These are phyloP conservation scores for Ascidia mentula DNA, from an alignment of 23 tunicate species.

Conservation along the genomic window DNA sequence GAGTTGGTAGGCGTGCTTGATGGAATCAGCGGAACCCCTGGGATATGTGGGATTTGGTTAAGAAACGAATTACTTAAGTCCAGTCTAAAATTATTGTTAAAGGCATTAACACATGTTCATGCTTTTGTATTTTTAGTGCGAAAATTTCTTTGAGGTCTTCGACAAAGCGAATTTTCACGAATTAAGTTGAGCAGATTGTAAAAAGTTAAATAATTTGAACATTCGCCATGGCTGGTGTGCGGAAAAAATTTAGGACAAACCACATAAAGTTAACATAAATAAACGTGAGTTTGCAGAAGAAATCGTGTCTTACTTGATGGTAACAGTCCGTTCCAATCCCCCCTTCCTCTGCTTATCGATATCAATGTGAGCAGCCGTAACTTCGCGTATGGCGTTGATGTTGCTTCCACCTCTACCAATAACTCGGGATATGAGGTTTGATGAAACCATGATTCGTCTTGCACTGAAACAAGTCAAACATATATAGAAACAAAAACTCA, in stretches of 20 bases:
- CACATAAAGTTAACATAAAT: too few relatives aligned
- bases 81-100: too few relatives aligned
- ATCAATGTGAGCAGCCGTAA: constrained; percentile 97
- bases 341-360: constrained; percentile 95
- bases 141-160: too few relatives aligned
- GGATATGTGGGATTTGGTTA: not conserved
- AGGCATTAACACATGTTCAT: too few relatives aligned
- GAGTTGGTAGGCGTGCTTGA: constrained; percentile 65
- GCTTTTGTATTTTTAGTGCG: too few relatives aligned
- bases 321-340: constrained; percentile 86
- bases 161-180: too few relatives aligned
- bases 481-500: not conserved
- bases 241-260: too few relatives aligned
- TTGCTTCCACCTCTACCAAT: constrained; percentile 98
- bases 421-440: constrained; percentile 89
- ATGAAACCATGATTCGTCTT: constrained; percentile 76
- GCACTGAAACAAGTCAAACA: constrained; percentile 24
- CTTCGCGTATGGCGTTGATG: constrained; percentile 96
- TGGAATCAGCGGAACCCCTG: constrained; percentile 71
- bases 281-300: not conserved
- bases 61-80: not conserved
- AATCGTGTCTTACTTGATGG: constrained; percentile 66
- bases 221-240: too few relatives aligned
- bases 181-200: too few relatives aligned
- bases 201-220: too few relatives aligned